Evolutionary conservation across 2,888 invertebrate species (phyloP).

Genomic region (Furcula furcula): DNA sequence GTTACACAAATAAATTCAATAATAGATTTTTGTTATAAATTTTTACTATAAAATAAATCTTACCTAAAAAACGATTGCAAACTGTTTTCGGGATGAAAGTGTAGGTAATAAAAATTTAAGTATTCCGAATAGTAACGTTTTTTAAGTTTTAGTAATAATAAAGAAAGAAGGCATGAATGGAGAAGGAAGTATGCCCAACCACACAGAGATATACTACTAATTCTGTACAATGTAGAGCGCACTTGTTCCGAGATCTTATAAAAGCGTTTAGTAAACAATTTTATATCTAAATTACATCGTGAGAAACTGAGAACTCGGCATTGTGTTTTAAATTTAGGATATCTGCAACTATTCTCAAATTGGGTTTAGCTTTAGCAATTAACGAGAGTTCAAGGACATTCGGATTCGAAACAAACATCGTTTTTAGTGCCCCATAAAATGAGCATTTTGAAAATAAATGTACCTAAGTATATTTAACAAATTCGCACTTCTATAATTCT

Average conservation of each 20-base stretch:
- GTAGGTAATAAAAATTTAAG: too few relatives aligned
- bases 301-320: background rate
- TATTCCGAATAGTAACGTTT: too few relatives aligned
- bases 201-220: conserved; percentile 38
- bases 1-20: too few relatives aligned
- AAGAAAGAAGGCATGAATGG: conserved; percentile 10
- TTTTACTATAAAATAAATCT: too few relatives aligned
- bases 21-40: too few relatives aligned
- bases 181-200: conserved; percentile 39
- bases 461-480: too few relatives aligned
- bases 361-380: conserved; percentile 9
- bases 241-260: conserved; percentile 16
- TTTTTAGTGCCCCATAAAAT: conserved; percentile 31
- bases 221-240: conserved; percentile 16
- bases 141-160: too few relatives aligned
- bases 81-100: too few relatives aligned
- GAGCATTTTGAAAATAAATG: too few relatives aligned
- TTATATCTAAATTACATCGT: background rate
- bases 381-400: conserved; percentile 32
- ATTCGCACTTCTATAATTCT: too few relatives aligned
- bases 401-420: conserved; percentile 10
- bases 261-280: conserved; percentile 20
- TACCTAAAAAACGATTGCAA: too few relatives aligned
- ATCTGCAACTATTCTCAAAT: background rate
- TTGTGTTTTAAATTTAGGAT: background rate